A percentile compares a stretch with the other conserved stretches of the same genome.
Evolutionary conservation across 2,888 invertebrate genomes (phyloP).

Genomic region (Muschampia plurimacula): DNA sequence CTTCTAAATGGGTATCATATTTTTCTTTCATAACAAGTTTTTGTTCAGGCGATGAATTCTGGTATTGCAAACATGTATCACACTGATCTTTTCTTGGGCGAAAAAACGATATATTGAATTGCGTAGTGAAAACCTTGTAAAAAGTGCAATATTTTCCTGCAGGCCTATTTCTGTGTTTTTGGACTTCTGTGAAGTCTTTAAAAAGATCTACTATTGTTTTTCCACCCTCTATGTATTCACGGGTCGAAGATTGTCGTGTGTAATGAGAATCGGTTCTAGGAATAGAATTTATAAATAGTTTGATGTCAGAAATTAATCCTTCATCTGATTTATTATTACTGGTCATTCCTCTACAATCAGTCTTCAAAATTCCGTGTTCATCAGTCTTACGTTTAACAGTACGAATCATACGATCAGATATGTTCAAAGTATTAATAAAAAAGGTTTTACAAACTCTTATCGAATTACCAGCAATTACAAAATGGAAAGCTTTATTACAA

Average conservation of each 20-base stretch:
- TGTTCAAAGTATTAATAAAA: neutral
- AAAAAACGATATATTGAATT: conserved; percentile 42
- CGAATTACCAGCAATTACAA: conserved; percentile 22
- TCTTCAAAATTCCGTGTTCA: conserved; percentile 40
- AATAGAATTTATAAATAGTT: conserved; percentile 43
- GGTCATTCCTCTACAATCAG: conserved; percentile 44
- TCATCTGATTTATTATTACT: conserved; percentile 40
- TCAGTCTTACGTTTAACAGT: neutral
- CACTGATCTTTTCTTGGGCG: conserved; percentile 40
- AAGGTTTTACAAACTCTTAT: neutral
- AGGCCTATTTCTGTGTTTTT: neutral
- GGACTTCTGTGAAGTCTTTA: conserved; percentile 38
- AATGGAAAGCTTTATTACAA: conserved; percentile 40
- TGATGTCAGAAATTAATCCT: conserved; percentile 39
- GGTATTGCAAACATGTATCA: conserved; percentile 39
- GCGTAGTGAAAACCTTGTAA: conserved; percentile 38
- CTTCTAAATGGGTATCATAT: no score
- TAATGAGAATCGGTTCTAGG: conserved; percentile 44
- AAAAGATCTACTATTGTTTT: conserved; percentile 44
- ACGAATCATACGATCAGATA: neutral
- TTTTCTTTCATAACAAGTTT: no score
- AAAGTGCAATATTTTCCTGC: no score
- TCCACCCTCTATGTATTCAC: conserved; percentile 45
- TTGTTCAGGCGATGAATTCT: conserved; percentile 37
- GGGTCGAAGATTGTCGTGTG: conserved; percentile 39